These are phyloP conservation scores for Emys orbicularis DNA, from an alignment of 2,797 vertebrate genomes.

Conservation along the genomic window DNA sequence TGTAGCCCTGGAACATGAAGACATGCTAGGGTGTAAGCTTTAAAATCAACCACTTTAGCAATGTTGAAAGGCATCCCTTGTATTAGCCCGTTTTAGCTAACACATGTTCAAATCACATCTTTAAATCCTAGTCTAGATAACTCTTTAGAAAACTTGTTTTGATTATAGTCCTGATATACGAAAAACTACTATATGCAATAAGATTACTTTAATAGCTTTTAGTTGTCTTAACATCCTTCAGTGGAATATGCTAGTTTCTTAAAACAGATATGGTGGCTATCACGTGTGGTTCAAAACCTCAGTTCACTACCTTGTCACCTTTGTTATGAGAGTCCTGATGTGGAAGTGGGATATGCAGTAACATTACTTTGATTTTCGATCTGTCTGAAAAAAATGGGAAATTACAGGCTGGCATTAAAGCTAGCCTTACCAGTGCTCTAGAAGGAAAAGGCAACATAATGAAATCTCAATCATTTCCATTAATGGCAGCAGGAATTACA, in stretches of 20 bases:
- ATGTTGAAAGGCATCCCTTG: background rate
- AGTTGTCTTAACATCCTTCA: background rate
- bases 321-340: rapidly evolving
- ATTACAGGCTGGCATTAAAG: background rate
- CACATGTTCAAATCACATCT: background rate
- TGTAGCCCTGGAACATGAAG: background rate
- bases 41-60: background rate
- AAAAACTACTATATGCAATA: background rate
- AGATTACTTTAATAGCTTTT: background rate
- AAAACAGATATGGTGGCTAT: background rate
- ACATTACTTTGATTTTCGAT: background rate
- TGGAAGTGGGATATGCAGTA: background rate
- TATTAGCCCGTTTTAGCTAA: background rate
- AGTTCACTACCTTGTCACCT: background rate
- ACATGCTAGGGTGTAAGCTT: background rate
- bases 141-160: background rate
- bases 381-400: background rate
- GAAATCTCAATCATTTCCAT: background rate
- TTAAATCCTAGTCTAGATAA: background rate
- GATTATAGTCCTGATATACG: background rate
- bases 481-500: background rate
- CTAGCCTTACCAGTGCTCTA: background rate
- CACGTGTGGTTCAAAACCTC: background rate
- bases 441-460: background rate
- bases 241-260: background rate